Conservation (phyloP, 2,113 vertebrate species). For the Aptenodytes patagonicus region DNA sequence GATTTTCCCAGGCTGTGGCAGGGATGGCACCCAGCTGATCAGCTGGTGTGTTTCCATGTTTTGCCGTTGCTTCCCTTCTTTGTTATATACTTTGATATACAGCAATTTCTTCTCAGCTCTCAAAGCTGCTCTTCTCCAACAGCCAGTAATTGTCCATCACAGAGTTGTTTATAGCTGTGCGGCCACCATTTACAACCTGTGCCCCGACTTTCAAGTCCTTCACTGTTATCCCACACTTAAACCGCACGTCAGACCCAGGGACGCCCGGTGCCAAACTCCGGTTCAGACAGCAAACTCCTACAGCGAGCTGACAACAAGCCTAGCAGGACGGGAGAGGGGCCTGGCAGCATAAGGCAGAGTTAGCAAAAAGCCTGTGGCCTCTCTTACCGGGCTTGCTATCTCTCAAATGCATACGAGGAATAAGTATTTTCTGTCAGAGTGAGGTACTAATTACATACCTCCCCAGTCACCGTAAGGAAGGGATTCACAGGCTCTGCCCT, state of each 20-base stretch:
- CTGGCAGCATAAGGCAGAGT: not conserved
- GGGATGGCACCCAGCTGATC: not conserved
- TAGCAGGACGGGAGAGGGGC: not conserved
- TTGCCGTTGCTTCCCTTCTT: not conserved
- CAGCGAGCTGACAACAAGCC: not conserved
- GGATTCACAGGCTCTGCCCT: not conserved
- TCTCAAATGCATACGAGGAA: not conserved
- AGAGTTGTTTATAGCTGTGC: not conserved
- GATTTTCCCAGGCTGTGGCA: not conserved
- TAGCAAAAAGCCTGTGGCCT: not conserved
- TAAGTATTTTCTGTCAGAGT: not conserved
- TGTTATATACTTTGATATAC: not conserved
- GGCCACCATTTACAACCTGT: not conserved
- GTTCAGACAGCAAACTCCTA: not conserved
- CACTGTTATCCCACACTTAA: not conserved
- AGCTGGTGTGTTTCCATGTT: not conserved
- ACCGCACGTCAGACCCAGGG: rapidly evolving
- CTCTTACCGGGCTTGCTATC: not conserved
- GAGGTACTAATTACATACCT: not conserved
- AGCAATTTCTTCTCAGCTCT: not conserved
- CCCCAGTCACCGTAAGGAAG: not conserved
- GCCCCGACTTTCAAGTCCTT: not conserved
- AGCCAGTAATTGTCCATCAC: not conserved
- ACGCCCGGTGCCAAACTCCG: rapidly evolving
- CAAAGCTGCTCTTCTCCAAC: not conserved